These are phyloP conservation scores for Hycleus cichorii DNA, from an alignment of 1,140 invertebrate genomes.

Conservation along the genomic window DNA sequence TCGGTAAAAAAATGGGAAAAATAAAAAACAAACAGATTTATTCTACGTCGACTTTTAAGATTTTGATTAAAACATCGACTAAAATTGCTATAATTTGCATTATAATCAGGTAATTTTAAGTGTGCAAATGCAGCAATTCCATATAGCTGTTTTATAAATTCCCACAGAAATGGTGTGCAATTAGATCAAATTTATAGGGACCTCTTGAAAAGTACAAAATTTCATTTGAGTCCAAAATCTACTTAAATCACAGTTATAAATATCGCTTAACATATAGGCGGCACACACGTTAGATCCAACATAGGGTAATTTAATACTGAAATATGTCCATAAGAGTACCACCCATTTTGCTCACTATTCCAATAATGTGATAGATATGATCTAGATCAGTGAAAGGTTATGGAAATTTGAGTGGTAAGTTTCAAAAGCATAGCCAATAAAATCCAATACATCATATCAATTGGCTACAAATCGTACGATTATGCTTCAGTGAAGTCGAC, in stretches of 20 bases:
- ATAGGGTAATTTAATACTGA: conserved; percentile 4
- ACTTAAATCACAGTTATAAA: neutral
- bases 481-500: conserved; percentile 13
- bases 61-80: too few species aligned
- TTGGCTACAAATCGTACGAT: conserved; percentile 26
- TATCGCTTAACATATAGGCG: too few species aligned
- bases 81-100: too few species aligned
- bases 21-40: too few species aligned
- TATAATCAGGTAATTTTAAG: too few species aligned
- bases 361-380: conserved; percentile 8
- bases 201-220: neutral
- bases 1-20: too few species aligned
- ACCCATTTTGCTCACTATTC: neutral
- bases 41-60: too few species aligned
- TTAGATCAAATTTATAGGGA: too few species aligned
- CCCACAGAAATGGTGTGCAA: too few species aligned
- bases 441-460: conserved; percentile 22
- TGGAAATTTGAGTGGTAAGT: conserved; percentile 27
- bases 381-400: conserved; percentile 24
- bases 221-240: conserved; percentile 3
- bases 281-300: conserved; percentile 4
- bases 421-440: conserved; percentile 17
- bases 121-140: too few species aligned
- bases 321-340: neutral
- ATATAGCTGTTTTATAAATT: too few species aligned